Evolutionary conservation across 1,140 invertebrate species (phyloP).

Genomic region (Gryon sp.): DNA sequence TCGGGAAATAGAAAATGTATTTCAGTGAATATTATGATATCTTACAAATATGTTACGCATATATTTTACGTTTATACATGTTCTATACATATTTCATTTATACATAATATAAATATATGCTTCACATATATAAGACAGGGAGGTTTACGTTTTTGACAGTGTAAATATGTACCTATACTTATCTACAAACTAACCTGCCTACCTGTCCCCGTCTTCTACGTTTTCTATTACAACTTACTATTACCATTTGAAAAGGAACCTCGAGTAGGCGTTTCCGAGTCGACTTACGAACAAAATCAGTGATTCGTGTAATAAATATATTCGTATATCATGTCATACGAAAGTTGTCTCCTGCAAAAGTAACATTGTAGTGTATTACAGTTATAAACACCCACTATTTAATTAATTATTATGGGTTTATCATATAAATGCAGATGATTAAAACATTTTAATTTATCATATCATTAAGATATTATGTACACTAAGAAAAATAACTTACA

Average conservation of each 20-base stretch:
- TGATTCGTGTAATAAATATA: conserved; percentile 49
- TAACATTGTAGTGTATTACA: conserved; percentile 6
- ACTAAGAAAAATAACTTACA: too few relatives aligned
- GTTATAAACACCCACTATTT: conserved; percentile 26
- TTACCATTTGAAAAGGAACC: conserved; percentile 59
- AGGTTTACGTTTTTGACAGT: conserved; percentile 33
- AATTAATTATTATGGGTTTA: conserved; percentile 4
- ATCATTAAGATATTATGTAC: too few relatives aligned
- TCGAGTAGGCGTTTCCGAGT: conserved; percentile 53
- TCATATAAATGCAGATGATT: too few relatives aligned
- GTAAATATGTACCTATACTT: conserved; percentile 24
- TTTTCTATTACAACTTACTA: conserved; percentile 53
- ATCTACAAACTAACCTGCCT: conserved; percentile 18
- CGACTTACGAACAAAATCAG: conserved; percentile 42
- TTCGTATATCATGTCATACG: conserved; percentile 42
- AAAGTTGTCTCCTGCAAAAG: conserved; percentile 37
- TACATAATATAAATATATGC: too few relatives aligned
- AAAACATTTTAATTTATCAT: too few relatives aligned
- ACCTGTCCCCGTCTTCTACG: conserved; percentile 45
- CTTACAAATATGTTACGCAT: too few relatives aligned
- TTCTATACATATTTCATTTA: too few relatives aligned
- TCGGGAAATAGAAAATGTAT: too few relatives aligned
- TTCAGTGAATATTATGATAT: too few relatives aligned
- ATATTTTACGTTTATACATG: too few relatives aligned
- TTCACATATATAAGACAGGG: too few relatives aligned